These are phyloP conservation scores for Seladonia tumulorum DNA, from an alignment of 2,888 invertebrate species.

Conservation along the genomic window DNA sequence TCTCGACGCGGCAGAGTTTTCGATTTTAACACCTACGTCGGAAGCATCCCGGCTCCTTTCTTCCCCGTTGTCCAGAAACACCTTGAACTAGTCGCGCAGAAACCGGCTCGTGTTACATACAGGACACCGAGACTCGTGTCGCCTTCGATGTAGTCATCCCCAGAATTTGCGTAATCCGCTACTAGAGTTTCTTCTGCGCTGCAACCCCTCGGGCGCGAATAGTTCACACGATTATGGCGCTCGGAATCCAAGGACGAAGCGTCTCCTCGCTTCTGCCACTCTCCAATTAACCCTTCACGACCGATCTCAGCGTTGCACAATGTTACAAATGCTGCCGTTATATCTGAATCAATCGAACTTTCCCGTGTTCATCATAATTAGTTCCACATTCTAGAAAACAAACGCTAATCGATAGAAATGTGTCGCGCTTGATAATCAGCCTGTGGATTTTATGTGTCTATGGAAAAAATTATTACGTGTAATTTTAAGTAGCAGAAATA, in stretches of 20 bases:
- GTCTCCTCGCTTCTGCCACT: not conserved
- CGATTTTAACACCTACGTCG: not conserved
- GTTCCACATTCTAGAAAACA: not conserved
- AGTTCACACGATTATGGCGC: not conserved
- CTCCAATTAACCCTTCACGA: not conserved
- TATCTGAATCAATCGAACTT: not conserved
- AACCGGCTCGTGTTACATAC: not conserved
- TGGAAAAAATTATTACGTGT: too few relatives aligned
- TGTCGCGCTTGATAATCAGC: not conserved
- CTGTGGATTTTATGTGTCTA: not conserved
- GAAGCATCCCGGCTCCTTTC: not conserved
- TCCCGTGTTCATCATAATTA: not conserved
- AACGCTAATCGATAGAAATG: not conserved
- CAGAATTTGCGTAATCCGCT: conserved; percentile 3
- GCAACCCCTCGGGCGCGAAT: not conserved
- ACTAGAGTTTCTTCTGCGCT: not conserved
- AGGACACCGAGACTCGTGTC: not conserved
- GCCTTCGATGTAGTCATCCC: not conserved
- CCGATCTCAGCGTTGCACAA: not conserved
- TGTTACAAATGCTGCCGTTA: not conserved
- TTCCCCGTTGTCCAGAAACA: not conserved
- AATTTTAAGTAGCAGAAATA: too few relatives aligned
- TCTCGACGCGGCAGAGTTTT: not conserved
- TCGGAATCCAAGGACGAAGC: not conserved
- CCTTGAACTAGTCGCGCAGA: not conserved